Conservation (phyloP, 2,113 vertebrate species). For the Platycercus adscitus region DNA sequence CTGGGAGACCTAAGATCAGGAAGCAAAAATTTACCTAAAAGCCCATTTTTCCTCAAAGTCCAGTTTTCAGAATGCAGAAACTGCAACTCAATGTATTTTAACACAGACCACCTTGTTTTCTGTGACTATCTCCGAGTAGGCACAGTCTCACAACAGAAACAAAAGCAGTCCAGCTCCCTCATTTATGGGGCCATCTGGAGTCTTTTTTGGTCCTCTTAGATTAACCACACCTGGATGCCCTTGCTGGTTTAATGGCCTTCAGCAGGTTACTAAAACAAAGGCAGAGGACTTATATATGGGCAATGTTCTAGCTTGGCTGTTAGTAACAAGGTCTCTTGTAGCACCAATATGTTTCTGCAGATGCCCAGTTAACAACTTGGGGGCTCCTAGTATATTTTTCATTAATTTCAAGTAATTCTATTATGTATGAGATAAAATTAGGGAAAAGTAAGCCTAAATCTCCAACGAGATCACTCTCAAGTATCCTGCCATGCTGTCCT, state of each 20-base stretch:
- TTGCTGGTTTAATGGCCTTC: not conserved
- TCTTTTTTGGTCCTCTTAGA: not conserved
- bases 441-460: not conserved
- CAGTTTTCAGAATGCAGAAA: not conserved
- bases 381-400: not conserved
- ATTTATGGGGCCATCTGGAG: not conserved
- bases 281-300: not conserved
- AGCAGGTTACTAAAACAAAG: not conserved
- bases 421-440: not conserved
- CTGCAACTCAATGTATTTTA: not conserved
- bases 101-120: not conserved
- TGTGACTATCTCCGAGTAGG: not conserved
- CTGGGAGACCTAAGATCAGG: not conserved
- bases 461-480: not conserved
- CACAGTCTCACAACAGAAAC: not conserved
- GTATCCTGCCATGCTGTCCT: not conserved
- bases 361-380: not conserved
- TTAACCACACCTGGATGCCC: not conserved
- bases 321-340: not conserved
- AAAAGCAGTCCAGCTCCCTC: not conserved
- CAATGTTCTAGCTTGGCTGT: not conserved
- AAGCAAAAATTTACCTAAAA: not conserved
- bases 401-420: not conserved
- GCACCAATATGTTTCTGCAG: not conserved
- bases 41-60: not conserved